These are phyloP conservation scores for Poecile atricapillus DNA, from an alignment of 2,113 vertebrate genomes.

Conservation along the genomic window DNA sequence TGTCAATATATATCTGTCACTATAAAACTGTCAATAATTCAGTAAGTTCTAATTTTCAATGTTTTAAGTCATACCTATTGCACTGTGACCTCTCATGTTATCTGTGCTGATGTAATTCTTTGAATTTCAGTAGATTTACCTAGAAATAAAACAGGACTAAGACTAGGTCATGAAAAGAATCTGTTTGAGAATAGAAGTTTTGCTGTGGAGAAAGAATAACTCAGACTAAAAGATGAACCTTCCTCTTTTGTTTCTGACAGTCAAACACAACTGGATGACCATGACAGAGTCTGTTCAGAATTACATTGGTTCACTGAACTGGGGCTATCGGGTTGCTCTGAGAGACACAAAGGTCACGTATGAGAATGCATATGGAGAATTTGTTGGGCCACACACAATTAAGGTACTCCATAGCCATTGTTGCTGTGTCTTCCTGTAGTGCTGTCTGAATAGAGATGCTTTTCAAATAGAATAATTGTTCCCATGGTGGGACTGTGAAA, in stretches of 20 bases:
- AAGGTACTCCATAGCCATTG: conserved; percentile 67
- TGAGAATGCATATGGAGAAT: conserved; percentile 77
- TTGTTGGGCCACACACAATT: conserved; percentile 76
- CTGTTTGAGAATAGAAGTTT: background rate
- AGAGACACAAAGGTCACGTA: conserved; percentile 73
- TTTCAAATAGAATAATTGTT: background rate
- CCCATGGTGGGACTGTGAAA: background rate
- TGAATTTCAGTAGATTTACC: background rate
- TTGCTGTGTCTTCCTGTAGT: background rate
- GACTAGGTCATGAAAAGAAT: background rate
- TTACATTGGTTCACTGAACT: conserved; percentile 77
- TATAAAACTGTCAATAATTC: background rate
- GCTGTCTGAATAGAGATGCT: background rate
- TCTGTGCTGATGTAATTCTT: background rate
- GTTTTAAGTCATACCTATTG: background rate
- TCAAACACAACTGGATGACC: conserved; percentile 77
- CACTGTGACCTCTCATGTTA: background rate
- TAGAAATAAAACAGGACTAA: background rate
- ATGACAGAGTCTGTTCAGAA: conserved; percentile 80
- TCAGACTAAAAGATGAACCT: background rate
- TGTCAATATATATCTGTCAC: background rate
- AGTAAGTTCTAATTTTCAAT: background rate
- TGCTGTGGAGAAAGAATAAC: background rate
- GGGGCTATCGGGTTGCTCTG: conserved; percentile 77
- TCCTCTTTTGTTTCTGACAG: conserved; percentile 49